A percentile compares a stretch with the other conserved stretches of the same genome.
phyloP scores from a whole-genome alignment of 2,113 vertebrate species.

The Pao palembangensis region DNA sequence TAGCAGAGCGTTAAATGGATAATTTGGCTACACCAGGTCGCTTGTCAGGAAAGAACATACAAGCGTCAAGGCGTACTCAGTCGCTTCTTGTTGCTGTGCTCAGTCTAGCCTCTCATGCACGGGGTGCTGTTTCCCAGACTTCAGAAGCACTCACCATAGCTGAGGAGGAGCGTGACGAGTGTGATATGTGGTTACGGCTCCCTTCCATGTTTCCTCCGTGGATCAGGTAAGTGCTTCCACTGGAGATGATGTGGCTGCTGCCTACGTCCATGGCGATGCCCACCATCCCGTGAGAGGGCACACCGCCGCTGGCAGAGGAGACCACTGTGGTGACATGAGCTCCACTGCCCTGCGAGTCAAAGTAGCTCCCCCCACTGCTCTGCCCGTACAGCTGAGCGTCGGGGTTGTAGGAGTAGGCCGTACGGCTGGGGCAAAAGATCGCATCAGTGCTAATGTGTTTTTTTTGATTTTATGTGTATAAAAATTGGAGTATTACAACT shows the following conservation, averaged over 20 bases:
- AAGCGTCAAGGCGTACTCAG: neutral
- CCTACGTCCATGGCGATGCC: conserved; percentile 94
- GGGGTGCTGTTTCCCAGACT: too few relatives aligned
- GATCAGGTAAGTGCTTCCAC: conserved; percentile 92
- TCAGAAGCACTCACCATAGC: conserved; percentile 83
- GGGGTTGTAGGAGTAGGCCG: conserved; percentile 89
- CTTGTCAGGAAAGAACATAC: neutral
- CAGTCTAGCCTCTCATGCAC: too few relatives aligned
- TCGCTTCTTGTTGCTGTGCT: neutral
- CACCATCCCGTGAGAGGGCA: conserved; percentile 92
- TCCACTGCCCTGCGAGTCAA: conserved; percentile 84
- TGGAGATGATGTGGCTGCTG: conserved; percentile 89
- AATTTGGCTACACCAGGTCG: neutral
- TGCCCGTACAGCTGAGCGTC: conserved; percentile 91
- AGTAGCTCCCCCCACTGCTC: conserved; percentile 83
- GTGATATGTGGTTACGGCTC: conserved; percentile 86
- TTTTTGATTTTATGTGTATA: neutral
- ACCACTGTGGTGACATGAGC: conserved; percentile 90
- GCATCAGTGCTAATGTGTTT: too few relatives aligned
- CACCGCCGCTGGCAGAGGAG: conserved; percentile 82
- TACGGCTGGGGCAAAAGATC: conserved; percentile 73
- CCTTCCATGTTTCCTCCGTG: conserved; percentile 88
- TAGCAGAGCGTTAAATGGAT: neutral
- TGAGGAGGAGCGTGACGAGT: conserved; percentile 93
- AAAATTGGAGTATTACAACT: neutral